These are phyloP conservation scores for Formica exsecta DNA, from an alignment of 1,140 invertebrate genomes.

Conservation along the genomic window DNA sequence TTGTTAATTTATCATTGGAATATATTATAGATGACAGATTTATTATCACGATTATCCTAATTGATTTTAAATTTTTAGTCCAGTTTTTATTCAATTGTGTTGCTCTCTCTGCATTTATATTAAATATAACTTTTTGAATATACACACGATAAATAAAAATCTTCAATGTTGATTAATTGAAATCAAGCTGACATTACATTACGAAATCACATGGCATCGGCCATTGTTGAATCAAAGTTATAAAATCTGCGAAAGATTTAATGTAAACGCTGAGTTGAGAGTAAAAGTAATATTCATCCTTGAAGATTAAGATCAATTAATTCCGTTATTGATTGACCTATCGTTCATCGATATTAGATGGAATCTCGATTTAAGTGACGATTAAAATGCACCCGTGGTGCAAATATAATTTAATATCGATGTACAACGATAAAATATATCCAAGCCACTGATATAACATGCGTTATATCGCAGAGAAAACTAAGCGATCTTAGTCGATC, in stretches of 20 bases:
- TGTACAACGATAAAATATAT: slow-evolving; percentile 9
- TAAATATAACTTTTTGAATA: not conserved
- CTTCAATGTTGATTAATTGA: not conserved
- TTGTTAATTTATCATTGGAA: slow-evolving; percentile 10
- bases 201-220: not conserved
- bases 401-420: slow-evolving; percentile 32
- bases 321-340: not conserved
- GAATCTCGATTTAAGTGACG: slow-evolving; percentile 17
- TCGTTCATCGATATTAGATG: slow-evolving; percentile 17
- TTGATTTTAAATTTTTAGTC: slow-evolving; percentile 1
- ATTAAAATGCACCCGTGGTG: slow-evolving; percentile 15
- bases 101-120: not conserved
- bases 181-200: slow-evolving; percentile 7
- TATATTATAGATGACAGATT: not conserved
- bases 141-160: not conserved
- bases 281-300: slow-evolving; percentile 40
- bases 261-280: not conserved
- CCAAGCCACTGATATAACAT: not conserved
- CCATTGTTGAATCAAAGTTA: slow-evolving; percentile 29
- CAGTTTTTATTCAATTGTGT: not conserved
- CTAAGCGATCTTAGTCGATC: not conserved
- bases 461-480: not conserved
- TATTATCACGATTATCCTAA: slow-evolving; percentile 18
- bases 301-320: slow-evolving; percentile 38
- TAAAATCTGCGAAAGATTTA: not conserved